Percentiles rank a stretch among this genome's conserved stretches.
Evolutionary conservation across 2,888 invertebrate genomes (phyloP).

Genomic region (Ypsolopha sequella): DNA sequence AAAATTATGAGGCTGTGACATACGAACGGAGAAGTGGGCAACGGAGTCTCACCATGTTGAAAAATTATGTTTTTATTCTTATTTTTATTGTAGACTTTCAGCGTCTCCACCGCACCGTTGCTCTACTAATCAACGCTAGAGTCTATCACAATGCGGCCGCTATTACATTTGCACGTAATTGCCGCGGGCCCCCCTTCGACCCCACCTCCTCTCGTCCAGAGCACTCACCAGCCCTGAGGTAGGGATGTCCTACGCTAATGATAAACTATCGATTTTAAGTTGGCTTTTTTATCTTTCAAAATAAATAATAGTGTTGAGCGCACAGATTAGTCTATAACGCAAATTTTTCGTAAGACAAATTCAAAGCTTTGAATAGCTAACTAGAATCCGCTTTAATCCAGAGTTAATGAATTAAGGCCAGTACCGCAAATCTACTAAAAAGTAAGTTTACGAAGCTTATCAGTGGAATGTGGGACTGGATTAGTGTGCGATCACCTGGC

Average conservation of each 20-base stretch:
- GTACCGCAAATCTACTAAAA: constrained; percentile 20
- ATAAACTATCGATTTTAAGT: too few species aligned
- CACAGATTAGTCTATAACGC: too few species aligned
- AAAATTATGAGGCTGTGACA: too few species aligned
- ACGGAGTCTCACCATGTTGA: too few species aligned
- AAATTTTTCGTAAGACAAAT: too few species aligned
- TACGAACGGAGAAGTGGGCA: too few species aligned
- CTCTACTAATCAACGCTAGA: constrained; percentile 56
- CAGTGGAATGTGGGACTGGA: background rate
- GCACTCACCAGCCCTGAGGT: too few species aligned
- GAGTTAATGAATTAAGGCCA: constrained; percentile 8
- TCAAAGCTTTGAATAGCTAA: too few species aligned
- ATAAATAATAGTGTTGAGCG: too few species aligned
- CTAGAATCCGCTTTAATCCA: constrained; percentile 1
- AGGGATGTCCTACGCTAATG: too few species aligned
- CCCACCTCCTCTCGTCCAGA: constrained; percentile 5
- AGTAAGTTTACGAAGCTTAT: background rate
- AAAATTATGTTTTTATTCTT: too few species aligned
- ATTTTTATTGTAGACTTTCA: background rate
- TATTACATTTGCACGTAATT: constrained; percentile 69
- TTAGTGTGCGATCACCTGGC: constrained; percentile 5
- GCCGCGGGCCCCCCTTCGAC: constrained; percentile 30
- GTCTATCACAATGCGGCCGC: constrained; percentile 58
- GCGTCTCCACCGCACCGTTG: constrained; percentile 27
- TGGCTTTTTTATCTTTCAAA: too few species aligned